A percentile compares a stretch with the other conserved stretches of the same genome.
Evolutionary conservation across 2,113 vertebrate species (phyloP).

Genomic region (Narcine bancroftii): DNA sequence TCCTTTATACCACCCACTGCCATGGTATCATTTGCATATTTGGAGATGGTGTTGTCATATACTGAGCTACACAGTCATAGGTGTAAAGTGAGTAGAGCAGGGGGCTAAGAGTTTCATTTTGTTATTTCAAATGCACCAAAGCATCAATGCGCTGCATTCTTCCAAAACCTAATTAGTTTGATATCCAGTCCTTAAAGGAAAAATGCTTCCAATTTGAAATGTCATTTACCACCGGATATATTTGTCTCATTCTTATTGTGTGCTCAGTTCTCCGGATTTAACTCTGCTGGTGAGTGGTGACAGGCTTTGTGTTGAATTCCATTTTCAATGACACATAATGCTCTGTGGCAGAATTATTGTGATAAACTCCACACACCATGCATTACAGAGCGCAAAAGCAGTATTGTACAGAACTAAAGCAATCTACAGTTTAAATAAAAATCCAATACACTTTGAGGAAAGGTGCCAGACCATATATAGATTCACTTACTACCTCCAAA

Average conservation of each 20-base stretch:
- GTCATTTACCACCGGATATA: background rate
- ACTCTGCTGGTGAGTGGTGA: background rate
- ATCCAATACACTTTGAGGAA: background rate
- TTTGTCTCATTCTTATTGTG: background rate
- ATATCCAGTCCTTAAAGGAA: background rate
- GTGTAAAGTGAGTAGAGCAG: too few relatives aligned
- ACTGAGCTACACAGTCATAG: too few relatives aligned
- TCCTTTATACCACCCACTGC: too few relatives aligned
- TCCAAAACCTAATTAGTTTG: background rate
- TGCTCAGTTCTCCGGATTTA: background rate
- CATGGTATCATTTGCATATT: too few relatives aligned
- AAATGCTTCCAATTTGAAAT: background rate
- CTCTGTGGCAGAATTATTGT: background rate
- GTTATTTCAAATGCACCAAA: background rate
- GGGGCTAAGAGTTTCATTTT: background rate
- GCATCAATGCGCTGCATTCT: background rate
- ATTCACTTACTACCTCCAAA: background rate
- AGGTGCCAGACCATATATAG: background rate
- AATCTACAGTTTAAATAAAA: background rate
- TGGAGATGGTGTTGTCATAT: too few relatives aligned
- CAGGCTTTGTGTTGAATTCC: background rate
- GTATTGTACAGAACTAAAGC: background rate
- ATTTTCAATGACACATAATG: background rate
- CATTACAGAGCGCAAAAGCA: background rate
- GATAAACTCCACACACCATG: background rate